Evolutionary conservation across 2,113 vertebrate genomes (phyloP).

Genomic region (Casuarius casuarius): DNA sequence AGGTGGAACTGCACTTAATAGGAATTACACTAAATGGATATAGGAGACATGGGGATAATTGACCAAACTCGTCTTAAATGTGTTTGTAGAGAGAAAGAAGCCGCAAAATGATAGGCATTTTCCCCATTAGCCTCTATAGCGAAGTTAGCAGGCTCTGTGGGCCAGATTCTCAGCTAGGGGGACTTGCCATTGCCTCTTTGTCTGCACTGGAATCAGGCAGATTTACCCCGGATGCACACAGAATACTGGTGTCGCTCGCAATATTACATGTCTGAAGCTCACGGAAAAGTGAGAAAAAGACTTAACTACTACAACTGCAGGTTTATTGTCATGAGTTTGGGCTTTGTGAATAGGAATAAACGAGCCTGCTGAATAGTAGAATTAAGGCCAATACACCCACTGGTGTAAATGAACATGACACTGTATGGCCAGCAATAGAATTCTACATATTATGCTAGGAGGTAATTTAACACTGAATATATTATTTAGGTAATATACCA

Average conservation of each 20-base stretch:
- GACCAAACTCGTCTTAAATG: slow-evolving; percentile 71
- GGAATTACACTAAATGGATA: slow-evolving; percentile 79
- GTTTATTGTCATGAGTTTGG: slow-evolving; percentile 40
- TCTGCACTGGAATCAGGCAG: slow-evolving; percentile 31
- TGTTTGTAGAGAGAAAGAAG: slow-evolving; percentile 75
- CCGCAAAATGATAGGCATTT: slow-evolving; percentile 71
- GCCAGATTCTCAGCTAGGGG: slow-evolving; percentile 57
- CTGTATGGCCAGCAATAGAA: slow-evolving; percentile 28
- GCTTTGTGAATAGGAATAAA: slow-evolving; percentile 32
- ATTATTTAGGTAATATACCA: slow-evolving; percentile 45
- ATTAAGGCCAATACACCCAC: background rate
- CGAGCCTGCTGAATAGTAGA: background rate
- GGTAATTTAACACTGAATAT: slow-evolving; percentile 47
- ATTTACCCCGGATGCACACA: slow-evolving; percentile 37
- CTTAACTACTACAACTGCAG: slow-evolving; percentile 8
- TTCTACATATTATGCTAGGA: slow-evolving; percentile 17
- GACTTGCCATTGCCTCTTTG: slow-evolving; percentile 31
- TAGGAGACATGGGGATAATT: slow-evolving; percentile 77
- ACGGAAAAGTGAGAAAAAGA: slow-evolving; percentile 43
- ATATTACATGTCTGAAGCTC: slow-evolving; percentile 1
- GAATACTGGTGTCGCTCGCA: background rate
- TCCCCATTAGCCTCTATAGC: slow-evolving; percentile 65
- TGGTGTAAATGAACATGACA: slow-evolving; percentile 34
- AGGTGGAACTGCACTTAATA: slow-evolving; percentile 76
- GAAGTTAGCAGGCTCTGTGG: slow-evolving; percentile 54